A percentile compares a stretch with the other conserved stretches of the same genome.
These are phyloP conservation scores for Antennarius striatus DNA, from an alignment of 2,113 vertebrate species.

Conservation along the genomic window DNA sequence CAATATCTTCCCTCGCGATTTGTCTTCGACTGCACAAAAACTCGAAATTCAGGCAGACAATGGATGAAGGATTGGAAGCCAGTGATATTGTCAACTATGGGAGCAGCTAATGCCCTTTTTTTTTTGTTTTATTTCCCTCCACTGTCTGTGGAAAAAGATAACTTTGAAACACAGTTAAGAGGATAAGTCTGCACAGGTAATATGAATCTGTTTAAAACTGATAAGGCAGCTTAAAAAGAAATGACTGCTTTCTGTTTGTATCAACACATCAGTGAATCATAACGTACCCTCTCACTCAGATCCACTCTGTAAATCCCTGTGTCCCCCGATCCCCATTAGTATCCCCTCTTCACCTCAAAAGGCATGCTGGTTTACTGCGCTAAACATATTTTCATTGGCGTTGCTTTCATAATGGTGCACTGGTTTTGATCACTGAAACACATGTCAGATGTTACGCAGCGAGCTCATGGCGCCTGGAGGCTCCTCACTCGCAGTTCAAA, in stretches of 20 bases:
- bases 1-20: conserved; percentile 55
- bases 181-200: conserved; percentile 25
- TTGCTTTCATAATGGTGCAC: conserved; percentile 71
- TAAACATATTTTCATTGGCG: conserved; percentile 70
- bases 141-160: conserved; percentile 5
- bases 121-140: conserved; percentile 1
- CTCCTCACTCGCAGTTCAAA: conserved; percentile 74
- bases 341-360: conserved; percentile 56
- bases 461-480: conserved; percentile 79
- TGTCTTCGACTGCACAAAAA: conserved; percentile 35
- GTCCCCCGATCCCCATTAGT: conserved; percentile 1
- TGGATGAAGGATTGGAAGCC: conserved; percentile 32
- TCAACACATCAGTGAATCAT: conserved; percentile 41
- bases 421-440: conserved; percentile 76
- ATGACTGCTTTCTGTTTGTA: conserved; percentile 19
- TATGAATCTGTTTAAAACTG: conserved; percentile 36
- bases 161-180: conserved; percentile 34
- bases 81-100: conserved; percentile 31
- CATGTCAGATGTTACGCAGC: conserved; percentile 75
- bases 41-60: conserved; percentile 34
- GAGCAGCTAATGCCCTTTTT: conserved; percentile 18
- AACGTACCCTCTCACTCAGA: conserved; percentile 35
- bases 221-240: conserved; percentile 24
- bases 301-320: conserved; percentile 19
- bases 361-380: conserved; percentile 51